These are phyloP conservation scores for Neoitamus cyanurus DNA, from an alignment of 2,888 invertebrate genomes.

Conservation along the genomic window DNA sequence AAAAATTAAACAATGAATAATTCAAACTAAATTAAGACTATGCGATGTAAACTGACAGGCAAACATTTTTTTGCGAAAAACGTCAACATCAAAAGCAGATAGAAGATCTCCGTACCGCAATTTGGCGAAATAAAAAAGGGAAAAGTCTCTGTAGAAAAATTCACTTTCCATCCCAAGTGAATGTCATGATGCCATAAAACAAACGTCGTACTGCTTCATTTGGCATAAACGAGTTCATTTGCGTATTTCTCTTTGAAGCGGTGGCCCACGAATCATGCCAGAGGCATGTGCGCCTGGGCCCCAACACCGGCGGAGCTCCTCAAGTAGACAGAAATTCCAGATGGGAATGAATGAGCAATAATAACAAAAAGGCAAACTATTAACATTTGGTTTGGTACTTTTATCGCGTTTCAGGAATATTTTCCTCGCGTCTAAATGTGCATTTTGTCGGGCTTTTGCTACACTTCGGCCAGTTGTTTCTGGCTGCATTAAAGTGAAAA, in stretches of 20 bases:
- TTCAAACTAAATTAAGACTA: not conserved
- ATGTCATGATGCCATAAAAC: slow-evolving; percentile 31
- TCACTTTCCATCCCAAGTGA: slow-evolving; percentile 16
- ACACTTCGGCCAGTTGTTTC: not conserved
- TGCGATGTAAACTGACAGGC: not conserved
- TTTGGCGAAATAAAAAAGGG: not conserved
- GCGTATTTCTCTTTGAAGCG: slow-evolving; percentile 3
- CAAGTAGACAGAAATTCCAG: not conserved
- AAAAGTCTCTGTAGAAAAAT: not conserved
- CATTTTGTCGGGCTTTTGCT: not conserved
- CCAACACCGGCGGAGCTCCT: not conserved
- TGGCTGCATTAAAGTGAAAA: not conserved
- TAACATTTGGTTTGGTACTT: slow-evolving; percentile 1
- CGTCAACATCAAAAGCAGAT: not conserved
- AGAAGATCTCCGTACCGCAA: not conserved
- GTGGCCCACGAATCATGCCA: not conserved
- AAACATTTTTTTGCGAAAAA: not conserved
- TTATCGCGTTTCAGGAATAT: not conserved
- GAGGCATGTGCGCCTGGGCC: not conserved
- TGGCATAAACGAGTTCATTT: slow-evolving; percentile 20
- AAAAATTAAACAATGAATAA: not conserved
- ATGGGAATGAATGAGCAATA: not conserved
- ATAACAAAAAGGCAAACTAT: not conserved
- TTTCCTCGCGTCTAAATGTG: not conserved
- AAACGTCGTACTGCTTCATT: not conserved